Percentiles rank a stretch among this genome's conserved stretches.
phyloP scores from a whole-genome alignment of 2,113 vertebrate species.

The Sardina pilchardus region DNA sequence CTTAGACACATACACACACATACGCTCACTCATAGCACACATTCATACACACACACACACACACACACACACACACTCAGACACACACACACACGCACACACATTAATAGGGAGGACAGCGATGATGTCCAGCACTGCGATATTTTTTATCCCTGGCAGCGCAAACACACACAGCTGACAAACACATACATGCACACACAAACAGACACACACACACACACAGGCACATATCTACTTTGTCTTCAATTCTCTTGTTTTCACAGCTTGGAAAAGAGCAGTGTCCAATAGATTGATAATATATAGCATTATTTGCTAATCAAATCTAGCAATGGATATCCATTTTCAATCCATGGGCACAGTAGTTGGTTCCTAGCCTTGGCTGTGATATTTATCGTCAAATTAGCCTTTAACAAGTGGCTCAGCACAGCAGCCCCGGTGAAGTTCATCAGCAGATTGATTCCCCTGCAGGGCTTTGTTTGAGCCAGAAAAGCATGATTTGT shows the following conservation, averaged over 20 bases:
- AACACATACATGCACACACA: neutral
- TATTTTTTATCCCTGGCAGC: neutral
- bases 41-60: neutral
- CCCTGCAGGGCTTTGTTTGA: neutral
- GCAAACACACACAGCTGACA: neutral
- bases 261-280: no score
- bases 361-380: neutral
- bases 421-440: neutral
- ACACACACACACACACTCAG: neutral
- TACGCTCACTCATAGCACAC: neutral
- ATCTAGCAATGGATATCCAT: neutral
- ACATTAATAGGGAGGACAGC: neutral
- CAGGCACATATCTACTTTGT: neutral
- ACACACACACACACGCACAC: slow-evolving; percentile 6
- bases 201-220: neutral
- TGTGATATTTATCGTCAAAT: neutral
- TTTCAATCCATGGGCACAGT: neutral
- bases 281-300: neutral
- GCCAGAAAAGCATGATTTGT: neutral
- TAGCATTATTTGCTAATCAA: neutral
- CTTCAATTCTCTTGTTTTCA: no score
- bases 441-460: neutral
- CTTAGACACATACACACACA: neutral
- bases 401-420: neutral
- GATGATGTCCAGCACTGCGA: neutral